These are phyloP conservation scores for Pterobdella sp. DNA, from an alignment of 2,888 invertebrate genomes.

Conservation along the genomic window DNA sequence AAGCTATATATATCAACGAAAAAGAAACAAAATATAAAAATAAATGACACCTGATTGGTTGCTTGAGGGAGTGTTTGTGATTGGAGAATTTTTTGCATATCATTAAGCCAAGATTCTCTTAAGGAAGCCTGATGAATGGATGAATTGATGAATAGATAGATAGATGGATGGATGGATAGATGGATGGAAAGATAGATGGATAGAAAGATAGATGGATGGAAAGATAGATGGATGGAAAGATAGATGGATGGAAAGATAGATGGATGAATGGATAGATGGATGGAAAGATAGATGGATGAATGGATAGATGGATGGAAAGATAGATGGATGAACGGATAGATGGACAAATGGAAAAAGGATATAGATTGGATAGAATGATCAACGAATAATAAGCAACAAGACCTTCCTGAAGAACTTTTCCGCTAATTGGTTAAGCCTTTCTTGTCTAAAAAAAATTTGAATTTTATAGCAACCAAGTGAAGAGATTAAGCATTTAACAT, in stretches of 20 bases:
- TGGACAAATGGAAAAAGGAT: not conserved
- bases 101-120: conserved; percentile 87
- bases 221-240: not conserved
- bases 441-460: conserved; percentile 58
- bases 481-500: not conserved
- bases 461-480: not conserved
- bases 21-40: not conserved
- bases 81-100: conserved; percentile 86
- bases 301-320: not conserved
- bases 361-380: not conserved
- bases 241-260: not conserved
- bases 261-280: not conserved
- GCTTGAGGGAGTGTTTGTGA: conserved; percentile 62
- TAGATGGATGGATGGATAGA: not conserved
- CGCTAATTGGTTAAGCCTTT: conserved; percentile 84
- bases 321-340: not conserved
- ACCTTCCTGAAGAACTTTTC: conserved; percentile 86
- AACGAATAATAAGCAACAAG: conserved; percentile 34
- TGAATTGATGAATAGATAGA: not conserved
- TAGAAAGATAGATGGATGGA: not conserved
- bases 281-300: not conserved
- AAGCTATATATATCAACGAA: not conserved
- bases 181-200: not conserved
- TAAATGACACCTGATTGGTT: conserved; percentile 60
- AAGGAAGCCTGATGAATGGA: conserved; percentile 63